Conservation (phyloP, 2,797 vertebrate genomes). For the Mormyrops attenuatus region DNA sequence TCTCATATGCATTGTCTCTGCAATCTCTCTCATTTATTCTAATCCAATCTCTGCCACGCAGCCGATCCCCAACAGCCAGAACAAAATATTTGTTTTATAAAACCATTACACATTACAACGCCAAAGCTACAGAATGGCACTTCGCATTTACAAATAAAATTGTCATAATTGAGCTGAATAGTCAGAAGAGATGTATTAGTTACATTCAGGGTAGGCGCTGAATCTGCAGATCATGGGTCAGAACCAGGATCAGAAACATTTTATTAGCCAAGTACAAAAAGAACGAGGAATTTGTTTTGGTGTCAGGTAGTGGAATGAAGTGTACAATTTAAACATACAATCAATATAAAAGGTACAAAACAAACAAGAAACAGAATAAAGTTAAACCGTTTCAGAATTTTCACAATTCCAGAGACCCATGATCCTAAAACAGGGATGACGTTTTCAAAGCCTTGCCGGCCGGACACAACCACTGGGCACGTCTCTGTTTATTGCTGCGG, state of each 20-base stretch:
- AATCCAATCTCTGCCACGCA: background rate
- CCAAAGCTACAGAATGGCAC: background rate
- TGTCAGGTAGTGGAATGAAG: background rate
- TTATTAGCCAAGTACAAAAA: background rate
- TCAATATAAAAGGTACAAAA: background rate
- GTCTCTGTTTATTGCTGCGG: background rate
- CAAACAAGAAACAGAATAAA: background rate
- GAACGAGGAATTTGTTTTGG: background rate
- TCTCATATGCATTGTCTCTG: background rate
- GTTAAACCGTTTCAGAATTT: background rate
- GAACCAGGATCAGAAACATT: background rate
- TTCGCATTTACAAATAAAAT: background rate
- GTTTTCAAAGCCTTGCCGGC: background rate
- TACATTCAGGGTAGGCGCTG: background rate
- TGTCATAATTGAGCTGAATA: background rate
- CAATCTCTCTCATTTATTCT: slow-evolving; percentile 2
- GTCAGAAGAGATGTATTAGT: background rate
- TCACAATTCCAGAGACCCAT: background rate
- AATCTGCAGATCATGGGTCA: background rate
- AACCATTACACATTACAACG: background rate
- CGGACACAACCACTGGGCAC: background rate
- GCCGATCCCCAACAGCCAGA: background rate
- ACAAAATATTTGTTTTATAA: background rate
- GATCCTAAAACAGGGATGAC: background rate
- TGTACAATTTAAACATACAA: background rate